Conservation (phyloP, 2,113 vertebrate genomes). For the Burhinus oedicnemus region DNA sequence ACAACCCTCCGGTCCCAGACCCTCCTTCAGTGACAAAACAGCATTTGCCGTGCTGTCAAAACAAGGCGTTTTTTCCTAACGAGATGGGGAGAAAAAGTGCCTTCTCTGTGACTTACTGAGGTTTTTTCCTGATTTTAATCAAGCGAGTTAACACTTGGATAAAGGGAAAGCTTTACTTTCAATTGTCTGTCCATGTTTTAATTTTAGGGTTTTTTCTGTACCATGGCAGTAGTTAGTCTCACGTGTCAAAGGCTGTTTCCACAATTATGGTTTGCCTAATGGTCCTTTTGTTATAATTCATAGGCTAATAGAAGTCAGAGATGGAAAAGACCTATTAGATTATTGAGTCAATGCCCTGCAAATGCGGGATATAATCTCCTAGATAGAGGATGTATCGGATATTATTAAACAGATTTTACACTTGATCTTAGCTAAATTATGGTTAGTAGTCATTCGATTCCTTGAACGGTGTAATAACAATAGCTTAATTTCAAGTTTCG, state of each 20-base stretch:
- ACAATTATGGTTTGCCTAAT: conserved; percentile 71
- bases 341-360: conserved; percentile 65
- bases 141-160: background rate
- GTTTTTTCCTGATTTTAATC: background rate
- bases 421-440: conserved; percentile 57
- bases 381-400: conserved; percentile 17
- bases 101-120: background rate
- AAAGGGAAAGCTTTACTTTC: conserved; percentile 21
- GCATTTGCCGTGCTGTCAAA: background rate
- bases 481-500: background rate
- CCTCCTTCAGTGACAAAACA: background rate
- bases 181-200: conserved; percentile 9
- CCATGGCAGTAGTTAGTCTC: conserved; percentile 40
- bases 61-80: background rate
- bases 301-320: conserved; percentile 71
- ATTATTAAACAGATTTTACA: conserved; percentile 58
- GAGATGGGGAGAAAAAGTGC: background rate
- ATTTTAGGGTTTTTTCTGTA: conserved; percentile 30
- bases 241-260: conserved; percentile 66
- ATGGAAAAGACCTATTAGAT: conserved; percentile 70
- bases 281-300: conserved; percentile 72
- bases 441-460: background rate
- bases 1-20: background rate
- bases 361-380: conserved; percentile 55
- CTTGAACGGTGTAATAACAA: background rate